Evolutionary conservation across 2,113 vertebrate species (phyloP).

Genomic region (Numida meleagris): DNA sequence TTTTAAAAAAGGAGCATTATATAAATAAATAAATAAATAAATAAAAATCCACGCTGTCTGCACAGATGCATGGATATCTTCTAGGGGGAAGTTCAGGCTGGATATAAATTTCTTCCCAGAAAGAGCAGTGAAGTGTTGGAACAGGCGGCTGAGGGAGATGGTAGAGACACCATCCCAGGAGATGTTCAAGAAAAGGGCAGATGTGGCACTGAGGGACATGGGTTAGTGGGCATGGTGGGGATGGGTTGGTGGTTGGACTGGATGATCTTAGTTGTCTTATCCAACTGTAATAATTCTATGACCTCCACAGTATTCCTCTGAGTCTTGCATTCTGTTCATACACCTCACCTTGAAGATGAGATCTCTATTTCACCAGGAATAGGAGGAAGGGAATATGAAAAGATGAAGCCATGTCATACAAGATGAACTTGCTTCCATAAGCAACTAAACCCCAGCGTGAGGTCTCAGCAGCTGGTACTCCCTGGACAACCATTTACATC

Average conservation of each 20-base stretch:
- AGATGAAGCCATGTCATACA: background rate
- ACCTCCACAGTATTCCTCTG: background rate
- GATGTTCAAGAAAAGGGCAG: too few relatives aligned
- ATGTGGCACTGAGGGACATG: too few relatives aligned
- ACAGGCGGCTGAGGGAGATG: too few relatives aligned
- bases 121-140: too few relatives aligned
- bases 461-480: background rate
- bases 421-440: background rate
- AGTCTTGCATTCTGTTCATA: accelerated
- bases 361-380: background rate
- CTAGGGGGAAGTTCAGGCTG: too few relatives aligned
- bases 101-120: too few relatives aligned
- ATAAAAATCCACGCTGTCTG: background rate
- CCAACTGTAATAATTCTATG: too few relatives aligned
- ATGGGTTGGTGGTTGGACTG: too few relatives aligned
- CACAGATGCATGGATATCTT: background rate
- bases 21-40: background rate
- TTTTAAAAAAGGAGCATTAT: background rate
- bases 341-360: background rate
- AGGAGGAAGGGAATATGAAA: background rate
- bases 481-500: background rate
- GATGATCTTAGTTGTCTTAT: too few relatives aligned
- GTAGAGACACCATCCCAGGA: too few relatives aligned
- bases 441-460: background rate
- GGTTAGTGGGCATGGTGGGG: too few relatives aligned